A percentile compares a stretch with the other conserved stretches of the same genome.
Conservation (phyloP, 1,140 invertebrate species). For the Grapholita molesta region DNA sequence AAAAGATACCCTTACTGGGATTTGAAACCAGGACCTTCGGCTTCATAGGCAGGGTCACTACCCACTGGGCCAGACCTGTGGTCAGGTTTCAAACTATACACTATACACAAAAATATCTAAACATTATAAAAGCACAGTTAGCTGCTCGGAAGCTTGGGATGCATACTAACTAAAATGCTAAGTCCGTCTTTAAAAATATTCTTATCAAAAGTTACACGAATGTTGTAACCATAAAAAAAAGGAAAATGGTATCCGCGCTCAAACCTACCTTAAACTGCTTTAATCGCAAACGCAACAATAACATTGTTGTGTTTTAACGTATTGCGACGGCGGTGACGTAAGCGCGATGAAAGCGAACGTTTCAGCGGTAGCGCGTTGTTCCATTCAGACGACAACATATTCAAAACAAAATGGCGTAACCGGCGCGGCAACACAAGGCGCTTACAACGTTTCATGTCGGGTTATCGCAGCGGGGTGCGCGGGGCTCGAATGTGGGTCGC, state of each 20-base stretch:
- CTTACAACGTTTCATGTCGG: constrained; percentile 33
- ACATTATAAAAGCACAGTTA: too few species aligned
- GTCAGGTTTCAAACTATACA: too few species aligned
- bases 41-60: too few species aligned
- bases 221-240: too few species aligned
- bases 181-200: too few species aligned
- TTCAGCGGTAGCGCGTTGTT: background rate
- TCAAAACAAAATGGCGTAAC: background rate
- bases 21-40: too few species aligned
- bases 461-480: constrained; percentile 24
- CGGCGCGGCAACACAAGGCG: constrained; percentile 53
- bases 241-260: background rate
- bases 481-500: constrained; percentile 64
- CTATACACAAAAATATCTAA: too few species aligned
- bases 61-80: too few species aligned
- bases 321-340: background rate
- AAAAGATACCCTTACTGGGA: too few species aligned
- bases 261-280: background rate
- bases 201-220: too few species aligned
- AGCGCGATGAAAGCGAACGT: background rate
- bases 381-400: background rate
- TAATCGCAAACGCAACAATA: constrained; percentile 1
- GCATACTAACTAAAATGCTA: too few species aligned
- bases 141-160: too few species aligned
- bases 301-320: background rate